Base-by-base conservation (phyloP, 2,888 invertebrate species). In the Deroplatys truncata region DNA sequence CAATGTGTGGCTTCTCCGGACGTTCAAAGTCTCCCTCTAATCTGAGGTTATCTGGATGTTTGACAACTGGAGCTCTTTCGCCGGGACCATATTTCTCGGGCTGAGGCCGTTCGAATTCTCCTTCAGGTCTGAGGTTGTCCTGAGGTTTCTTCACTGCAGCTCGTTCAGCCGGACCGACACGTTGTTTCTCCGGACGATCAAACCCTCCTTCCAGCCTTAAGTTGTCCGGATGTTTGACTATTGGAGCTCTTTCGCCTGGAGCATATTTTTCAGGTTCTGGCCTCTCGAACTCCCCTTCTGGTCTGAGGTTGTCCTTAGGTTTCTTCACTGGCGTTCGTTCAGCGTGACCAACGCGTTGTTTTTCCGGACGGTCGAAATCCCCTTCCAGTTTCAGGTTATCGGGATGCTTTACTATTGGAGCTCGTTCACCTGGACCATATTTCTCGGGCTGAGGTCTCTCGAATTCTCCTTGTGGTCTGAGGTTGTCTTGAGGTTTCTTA, bases 401-500 rank as follows among this genome's bases (percentile, higher is more conserved):
- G 28, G 92, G 92, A 86, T 93, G 94, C 83, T 90, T 91, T 84
- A 91, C 90, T 1, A 91, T 82, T 90, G 92, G 88, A 16, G 92
- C 91, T 28, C 92, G 90, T 88, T 91, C 91, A 31, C 91, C 92
- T 89, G 20, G 56, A 91, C 91, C 43, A 91, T 72, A 89, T 91
- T 88, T 29, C 90, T n/a, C 90, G 88, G 91, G 88, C 29, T 94
- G 91, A 0, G 94, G 94, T 90, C 91, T 92, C 91, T 90, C 56
- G 92, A 94, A 94, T 10, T 94, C 93, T 13, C 94, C 94, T 91
- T 95, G 95, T 89, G 95, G 94, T 92, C 93, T 94, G 0, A 4
- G 96, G 95, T 91, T 94, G 92, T 94, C 96, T 89, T 94, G 93
- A 93, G 95, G 92, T 94, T 94, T 94, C 89, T 94, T 93, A 88